Evolutionary conservation across 1,140 invertebrate species (phyloP).

Genomic region (Chironomus tepperi): DNA sequence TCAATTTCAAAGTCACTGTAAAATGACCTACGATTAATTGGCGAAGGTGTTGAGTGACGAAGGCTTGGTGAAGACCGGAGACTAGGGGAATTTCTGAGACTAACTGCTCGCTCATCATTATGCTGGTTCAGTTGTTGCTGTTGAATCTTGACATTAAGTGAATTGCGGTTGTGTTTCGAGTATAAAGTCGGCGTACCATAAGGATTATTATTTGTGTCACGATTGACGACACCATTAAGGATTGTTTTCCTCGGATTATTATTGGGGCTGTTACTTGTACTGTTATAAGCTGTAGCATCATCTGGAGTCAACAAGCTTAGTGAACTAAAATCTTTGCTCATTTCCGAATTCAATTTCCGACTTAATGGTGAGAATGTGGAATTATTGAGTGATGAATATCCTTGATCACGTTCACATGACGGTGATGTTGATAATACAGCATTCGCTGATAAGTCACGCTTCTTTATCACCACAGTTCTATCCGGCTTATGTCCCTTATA

Average conservation of each 20-base stretch:
- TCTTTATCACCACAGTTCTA: constrained; percentile 48
- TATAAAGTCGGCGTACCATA: constrained; percentile 12
- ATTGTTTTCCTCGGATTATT: constrained; percentile 17
- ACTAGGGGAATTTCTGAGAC: neutral
- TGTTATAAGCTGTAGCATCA: neutral
- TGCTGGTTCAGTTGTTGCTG: constrained; percentile 4
- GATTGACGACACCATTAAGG: neutral
- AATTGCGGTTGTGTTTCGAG: neutral
- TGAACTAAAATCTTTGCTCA: constrained; percentile 11
- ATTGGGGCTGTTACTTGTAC: constrained; percentile 5
- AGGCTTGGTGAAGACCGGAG: neutral
- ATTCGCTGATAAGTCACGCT: constrained; percentile 38
- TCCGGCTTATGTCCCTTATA: constrained; percentile 48
- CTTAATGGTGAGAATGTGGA: constrained; percentile 8
- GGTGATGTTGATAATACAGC: neutral
- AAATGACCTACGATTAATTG: neutral
- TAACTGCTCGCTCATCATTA: constrained; percentile 14
- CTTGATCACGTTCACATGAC: constrained; percentile 4
- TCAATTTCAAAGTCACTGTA: constrained; percentile 45
- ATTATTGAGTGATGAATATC: neutral
- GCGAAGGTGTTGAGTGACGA: constrained; percentile 25
- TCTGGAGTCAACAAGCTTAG: neutral
- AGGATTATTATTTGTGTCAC: constrained; percentile 8
- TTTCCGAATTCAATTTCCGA: constrained; percentile 25
- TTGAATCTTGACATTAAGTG: neutral